phyloP scores from a whole-genome alignment of 2,888 invertebrate genomes.

The Leptinotarsa rubiginosa region DNA sequence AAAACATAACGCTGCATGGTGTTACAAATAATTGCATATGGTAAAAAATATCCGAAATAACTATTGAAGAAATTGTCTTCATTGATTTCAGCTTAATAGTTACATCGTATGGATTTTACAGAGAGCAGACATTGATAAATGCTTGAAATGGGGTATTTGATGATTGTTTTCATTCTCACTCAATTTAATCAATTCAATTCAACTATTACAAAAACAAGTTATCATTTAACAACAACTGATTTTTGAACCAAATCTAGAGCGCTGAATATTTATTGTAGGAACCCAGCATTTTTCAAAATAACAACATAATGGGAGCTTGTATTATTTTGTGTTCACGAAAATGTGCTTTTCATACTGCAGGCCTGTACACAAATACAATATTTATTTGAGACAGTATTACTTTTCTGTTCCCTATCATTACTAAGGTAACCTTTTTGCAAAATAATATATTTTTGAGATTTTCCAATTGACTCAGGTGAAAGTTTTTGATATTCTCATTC shows the following conservation, averaged over 20 bases:
- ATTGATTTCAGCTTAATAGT: slow-evolving; percentile 18
- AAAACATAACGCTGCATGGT: neutral
- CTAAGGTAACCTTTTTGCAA: too few relatives aligned
- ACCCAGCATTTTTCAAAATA: neutral
- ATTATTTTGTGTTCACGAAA: neutral
- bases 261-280: neutral
- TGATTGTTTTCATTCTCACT: slow-evolving; percentile 11
- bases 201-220: too few relatives aligned
- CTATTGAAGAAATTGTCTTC: slow-evolving; percentile 5
- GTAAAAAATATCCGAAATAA: too few relatives aligned
- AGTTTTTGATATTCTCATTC: too few relatives aligned
- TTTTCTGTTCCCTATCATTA: too few relatives aligned
- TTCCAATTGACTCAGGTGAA: too few relatives aligned
- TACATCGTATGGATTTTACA: slow-evolving; percentile 23
- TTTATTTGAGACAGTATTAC: too few relatives aligned
- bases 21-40: too few relatives aligned
- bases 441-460: too few relatives aligned
- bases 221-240: neutral
- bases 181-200: neutral
- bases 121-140: slow-evolving; percentile 29
- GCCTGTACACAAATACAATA: too few relatives aligned
- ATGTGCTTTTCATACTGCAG: too few relatives aligned
- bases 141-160: slow-evolving; percentile 8
- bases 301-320: neutral
- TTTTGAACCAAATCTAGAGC: neutral